phyloP scores from a whole-genome alignment of 2,113 vertebrate species.

The Amia ocellicauda region DNA sequence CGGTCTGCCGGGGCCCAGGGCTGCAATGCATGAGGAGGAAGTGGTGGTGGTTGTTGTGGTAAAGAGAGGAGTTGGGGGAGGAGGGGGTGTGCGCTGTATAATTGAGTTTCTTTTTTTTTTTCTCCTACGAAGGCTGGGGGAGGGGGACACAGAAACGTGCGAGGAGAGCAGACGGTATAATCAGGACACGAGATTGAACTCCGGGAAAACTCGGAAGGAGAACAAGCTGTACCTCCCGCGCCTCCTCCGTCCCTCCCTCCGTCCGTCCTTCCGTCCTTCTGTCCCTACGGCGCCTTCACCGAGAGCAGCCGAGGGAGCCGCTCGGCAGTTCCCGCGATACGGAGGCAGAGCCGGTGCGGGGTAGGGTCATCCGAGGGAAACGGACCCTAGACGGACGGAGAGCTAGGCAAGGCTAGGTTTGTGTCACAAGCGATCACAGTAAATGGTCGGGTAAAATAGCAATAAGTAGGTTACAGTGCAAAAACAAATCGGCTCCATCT shows the following conservation, averaged over 20 bases:
- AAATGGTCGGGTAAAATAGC: too few relatives aligned
- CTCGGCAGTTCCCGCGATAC: slow-evolving; percentile 34
- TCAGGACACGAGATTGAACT: slow-evolving; percentile 31
- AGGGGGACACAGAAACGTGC: slow-evolving; percentile 24
- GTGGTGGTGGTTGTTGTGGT: slow-evolving; percentile 28
- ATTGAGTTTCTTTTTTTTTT: slow-evolving; percentile 21
- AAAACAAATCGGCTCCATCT: too few relatives aligned
- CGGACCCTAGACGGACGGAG: background rate
- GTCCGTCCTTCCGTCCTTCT: slow-evolving; percentile 32
- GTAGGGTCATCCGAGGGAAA: background rate
- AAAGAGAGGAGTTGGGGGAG: background rate
- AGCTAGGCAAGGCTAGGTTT: too few relatives aligned
- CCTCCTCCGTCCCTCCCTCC: slow-evolving; percentile 37
- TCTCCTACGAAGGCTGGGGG: slow-evolving; percentile 12
- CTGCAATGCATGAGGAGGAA: slow-evolving; percentile 63
- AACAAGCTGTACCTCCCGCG: slow-evolving; percentile 34
- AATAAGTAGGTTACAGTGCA: too few relatives aligned
- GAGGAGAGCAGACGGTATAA: slow-evolving; percentile 22
- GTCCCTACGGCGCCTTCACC: slow-evolving; percentile 19
- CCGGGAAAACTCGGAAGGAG: slow-evolving; percentile 48
- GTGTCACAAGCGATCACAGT: too few relatives aligned
- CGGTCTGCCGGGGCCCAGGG: slow-evolving; percentile 54
- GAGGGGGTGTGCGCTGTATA: slow-evolving; percentile 2
- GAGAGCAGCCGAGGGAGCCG: slow-evolving; percentile 24
- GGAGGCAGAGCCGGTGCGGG: background rate